These are phyloP conservation scores for Tetraneura akinire DNA, from an alignment of 1,140 invertebrate genomes.

Conservation along the genomic window DNA sequence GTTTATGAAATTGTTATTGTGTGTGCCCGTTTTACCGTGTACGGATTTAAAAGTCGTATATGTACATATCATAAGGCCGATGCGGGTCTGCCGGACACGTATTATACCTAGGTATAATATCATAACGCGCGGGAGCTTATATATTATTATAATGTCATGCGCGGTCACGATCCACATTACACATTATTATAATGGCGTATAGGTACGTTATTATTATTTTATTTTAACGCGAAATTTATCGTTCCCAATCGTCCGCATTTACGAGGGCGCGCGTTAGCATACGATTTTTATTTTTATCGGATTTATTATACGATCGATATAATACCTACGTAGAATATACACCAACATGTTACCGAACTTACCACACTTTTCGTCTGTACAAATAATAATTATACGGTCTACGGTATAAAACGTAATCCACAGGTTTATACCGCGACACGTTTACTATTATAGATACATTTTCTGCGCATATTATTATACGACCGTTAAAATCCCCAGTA, in stretches of 20 bases:
- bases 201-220: slow-evolving; percentile 2
- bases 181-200: neutral
- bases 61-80: neutral
- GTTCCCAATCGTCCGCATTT: neutral
- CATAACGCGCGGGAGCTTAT: neutral
- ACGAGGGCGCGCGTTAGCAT: neutral
- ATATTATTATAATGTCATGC: slow-evolving; percentile 28
- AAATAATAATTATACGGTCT: too few species aligned
- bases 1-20: slow-evolving; percentile 10
- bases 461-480: too few species aligned
- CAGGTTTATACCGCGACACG: too few species aligned
- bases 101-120: too few species aligned
- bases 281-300: neutral
- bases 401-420: too few species aligned
- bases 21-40: slow-evolving; percentile 21
- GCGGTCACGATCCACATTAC: slow-evolving; percentile 26
- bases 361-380: too few species aligned
- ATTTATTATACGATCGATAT: too few species aligned
- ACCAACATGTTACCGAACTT: too few species aligned
- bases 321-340: too few species aligned
- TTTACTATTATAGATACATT: too few species aligned
- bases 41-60: slow-evolving; percentile 40
- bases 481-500: slow-evolving; percentile 22
- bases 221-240: slow-evolving; percentile 43
- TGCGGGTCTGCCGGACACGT: slow-evolving; percentile 41